Percentiles rank a stretch among this genome's conserved stretches.
Conservation (phyloP, 2,888 invertebrate species). For the Gymnosoma rotundatum region DNA sequence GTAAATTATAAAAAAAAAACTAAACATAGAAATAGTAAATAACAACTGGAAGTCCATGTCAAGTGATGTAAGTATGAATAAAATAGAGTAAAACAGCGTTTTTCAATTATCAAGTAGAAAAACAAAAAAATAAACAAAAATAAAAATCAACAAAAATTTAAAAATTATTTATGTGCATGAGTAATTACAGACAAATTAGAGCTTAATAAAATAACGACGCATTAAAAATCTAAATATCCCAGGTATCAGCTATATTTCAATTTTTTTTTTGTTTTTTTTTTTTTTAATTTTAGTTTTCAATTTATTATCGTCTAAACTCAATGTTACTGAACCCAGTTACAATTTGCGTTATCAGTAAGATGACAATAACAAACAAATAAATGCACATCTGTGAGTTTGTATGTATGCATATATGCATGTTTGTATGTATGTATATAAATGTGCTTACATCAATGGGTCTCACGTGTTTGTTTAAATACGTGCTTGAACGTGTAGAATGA, state of each 20-base stretch:
- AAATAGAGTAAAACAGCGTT: too few relatives aligned
- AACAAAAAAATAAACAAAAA: background rate
- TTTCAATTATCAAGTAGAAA: background rate
- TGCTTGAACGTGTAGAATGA: constrained; percentile 15
- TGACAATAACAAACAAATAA: background rate
- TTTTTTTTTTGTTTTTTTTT: too few relatives aligned
- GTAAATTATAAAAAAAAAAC: too few relatives aligned
- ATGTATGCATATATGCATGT: background rate
- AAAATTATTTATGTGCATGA: constrained; percentile 20
- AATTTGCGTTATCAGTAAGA: constrained; percentile 21
- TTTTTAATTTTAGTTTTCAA: too few relatives aligned
- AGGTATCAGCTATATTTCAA: constrained; percentile 9
- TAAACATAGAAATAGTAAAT: too few relatives aligned
- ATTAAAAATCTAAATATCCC: background rate
- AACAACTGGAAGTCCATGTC: too few relatives aligned
- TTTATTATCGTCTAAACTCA: background rate
- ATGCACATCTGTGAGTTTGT: background rate
- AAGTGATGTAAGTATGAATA: too few relatives aligned
- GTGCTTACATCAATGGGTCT: constrained; percentile 37
- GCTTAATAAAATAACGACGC: background rate
- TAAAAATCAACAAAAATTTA: background rate
- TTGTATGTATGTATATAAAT: background rate
- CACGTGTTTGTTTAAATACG: constrained; percentile 57
- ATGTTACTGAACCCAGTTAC: background rate
- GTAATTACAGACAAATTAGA: constrained; percentile 33